Conservation (phyloP, 2,888 invertebrate species). For the Agrilus biguttatus region DNA sequence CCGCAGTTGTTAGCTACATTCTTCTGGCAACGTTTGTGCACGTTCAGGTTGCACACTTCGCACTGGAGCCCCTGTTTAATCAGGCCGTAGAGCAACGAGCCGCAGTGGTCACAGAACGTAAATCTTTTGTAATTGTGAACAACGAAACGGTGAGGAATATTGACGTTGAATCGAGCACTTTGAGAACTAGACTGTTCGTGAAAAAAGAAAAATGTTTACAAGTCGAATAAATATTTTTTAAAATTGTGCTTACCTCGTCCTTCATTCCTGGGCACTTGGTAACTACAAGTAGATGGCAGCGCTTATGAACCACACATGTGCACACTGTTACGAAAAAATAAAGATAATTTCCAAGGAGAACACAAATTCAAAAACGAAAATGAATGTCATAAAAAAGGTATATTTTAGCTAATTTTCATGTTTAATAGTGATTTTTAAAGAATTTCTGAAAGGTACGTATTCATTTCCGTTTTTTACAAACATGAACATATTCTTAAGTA, state of each 20-base stretch:
- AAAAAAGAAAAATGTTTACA: constrained; percentile 2
- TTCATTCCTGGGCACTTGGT: constrained; percentile 98
- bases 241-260: constrained; percentile 48
- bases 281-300: constrained; percentile 92
- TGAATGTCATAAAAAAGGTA: not conserved
- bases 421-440: too few relatives aligned
- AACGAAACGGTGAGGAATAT: constrained; percentile 92
- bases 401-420: too few relatives aligned
- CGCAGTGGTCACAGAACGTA: constrained; percentile 99
- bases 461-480: too few relatives aligned
- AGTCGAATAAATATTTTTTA: too few relatives aligned
- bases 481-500: too few relatives aligned
- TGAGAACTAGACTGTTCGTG: constrained; percentile 36
- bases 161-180: constrained; percentile 83
- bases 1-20: constrained; percentile 99
- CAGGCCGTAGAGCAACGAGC: constrained; percentile 90
- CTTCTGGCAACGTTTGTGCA: constrained; percentile 96
- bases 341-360: constrained; percentile 5
- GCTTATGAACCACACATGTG: constrained; percentile 98
- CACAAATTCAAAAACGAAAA: constrained; percentile 6
- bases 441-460: not conserved
- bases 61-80: constrained; percentile 94
- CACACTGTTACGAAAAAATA: constrained; percentile 52
- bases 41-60: constrained; percentile 91
- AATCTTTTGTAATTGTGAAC: constrained; percentile 96